Evolutionary conservation across 2,797 vertebrate species (phyloP).

Genomic region (Crocidura indochinensis): DNA sequence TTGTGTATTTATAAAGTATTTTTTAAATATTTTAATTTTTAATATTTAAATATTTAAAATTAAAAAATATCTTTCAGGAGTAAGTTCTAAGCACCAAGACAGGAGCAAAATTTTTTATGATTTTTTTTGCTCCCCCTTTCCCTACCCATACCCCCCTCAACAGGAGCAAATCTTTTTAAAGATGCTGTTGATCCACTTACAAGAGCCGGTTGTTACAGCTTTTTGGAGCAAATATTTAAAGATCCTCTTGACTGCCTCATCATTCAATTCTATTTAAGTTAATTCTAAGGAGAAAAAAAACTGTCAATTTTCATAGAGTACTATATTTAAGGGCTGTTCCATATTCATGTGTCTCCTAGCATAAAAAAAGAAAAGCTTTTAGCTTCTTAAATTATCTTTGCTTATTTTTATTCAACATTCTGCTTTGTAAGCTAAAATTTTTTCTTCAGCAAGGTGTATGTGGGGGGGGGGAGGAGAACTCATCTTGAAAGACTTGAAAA

Average conservation of each 20-base stretch:
- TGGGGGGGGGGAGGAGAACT: neutral
- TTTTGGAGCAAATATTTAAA: constrained; percentile 31
- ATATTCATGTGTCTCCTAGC: neutral
- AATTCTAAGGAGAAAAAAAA: constrained; percentile 31
- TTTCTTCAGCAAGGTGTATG: neutral
- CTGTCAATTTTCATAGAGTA: constrained; percentile 26
- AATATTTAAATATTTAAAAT: too few species aligned
- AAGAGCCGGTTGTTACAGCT: neutral
- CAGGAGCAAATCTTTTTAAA: neutral
- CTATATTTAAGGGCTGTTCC: constrained; percentile 38
- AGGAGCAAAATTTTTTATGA: too few species aligned
- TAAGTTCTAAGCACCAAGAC: too few species aligned
- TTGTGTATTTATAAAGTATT: constrained; percentile 10
- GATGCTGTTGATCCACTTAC: neutral
- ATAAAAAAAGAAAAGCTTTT: constrained; percentile 29
- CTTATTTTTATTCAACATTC: constrained; percentile 19
- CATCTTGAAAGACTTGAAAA: constrained; percentile 38
- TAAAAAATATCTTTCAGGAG: too few species aligned
- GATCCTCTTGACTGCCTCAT: constrained; percentile 27
- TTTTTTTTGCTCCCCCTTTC: too few species aligned
- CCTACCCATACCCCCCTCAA: too few species aligned
- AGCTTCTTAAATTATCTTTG: constrained; percentile 61
- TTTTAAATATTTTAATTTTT: neutral
- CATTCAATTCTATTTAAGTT: constrained; percentile 29
- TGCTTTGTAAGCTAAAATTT: constrained; percentile 45